These are phyloP conservation scores for Trialeurodes vaporariorum DNA, from an alignment of 1,140 invertebrate species.

Conservation along the genomic window DNA sequence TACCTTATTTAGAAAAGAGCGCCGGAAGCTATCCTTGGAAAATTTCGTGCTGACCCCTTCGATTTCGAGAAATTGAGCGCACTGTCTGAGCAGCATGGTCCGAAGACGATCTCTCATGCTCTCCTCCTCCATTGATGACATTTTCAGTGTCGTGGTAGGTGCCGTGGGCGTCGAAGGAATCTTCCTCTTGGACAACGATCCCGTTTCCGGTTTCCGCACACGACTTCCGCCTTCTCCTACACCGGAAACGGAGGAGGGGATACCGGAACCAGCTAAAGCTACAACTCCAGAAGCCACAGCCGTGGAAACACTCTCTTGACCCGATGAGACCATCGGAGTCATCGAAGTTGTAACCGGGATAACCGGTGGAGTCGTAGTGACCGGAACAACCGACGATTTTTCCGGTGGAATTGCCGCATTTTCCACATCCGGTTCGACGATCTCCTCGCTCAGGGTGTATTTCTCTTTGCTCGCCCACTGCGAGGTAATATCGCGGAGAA, in stretches of 20 bases:
- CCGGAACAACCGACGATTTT: not conserved
- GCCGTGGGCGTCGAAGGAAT: not conserved
- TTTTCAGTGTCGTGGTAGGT: constrained; percentile 18
- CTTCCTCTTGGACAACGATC: not conserved
- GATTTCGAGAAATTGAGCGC: constrained; percentile 42
- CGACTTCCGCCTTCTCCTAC: not conserved
- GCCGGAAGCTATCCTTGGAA: constrained; percentile 45
- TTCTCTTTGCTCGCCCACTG: constrained; percentile 15
- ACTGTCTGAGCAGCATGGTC: constrained; percentile 43
- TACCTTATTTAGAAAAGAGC: constrained; percentile 53
- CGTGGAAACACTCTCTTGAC: not conserved
- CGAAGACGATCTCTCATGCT: constrained; percentile 44
- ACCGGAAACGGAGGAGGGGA: not conserved
- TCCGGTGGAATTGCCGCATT: not conserved
- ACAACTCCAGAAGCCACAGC: too few species aligned
- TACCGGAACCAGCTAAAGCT: too few species aligned
- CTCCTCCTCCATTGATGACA: constrained; percentile 54
- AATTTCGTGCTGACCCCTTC: constrained; percentile 37
- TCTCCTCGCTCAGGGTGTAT: constrained; percentile 17
- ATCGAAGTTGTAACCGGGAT: not conserved
- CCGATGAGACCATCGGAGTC: not conserved
- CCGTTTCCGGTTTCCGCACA: not conserved
- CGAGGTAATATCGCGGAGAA: constrained; percentile 14
- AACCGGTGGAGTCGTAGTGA: not conserved
- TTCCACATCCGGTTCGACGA: not conserved